A percentile compares a stretch with the other conserved stretches of the same genome.
phyloP scores from a whole-genome alignment of 1,140 invertebrate genomes.

The Geopemphigus sp. region DNA sequence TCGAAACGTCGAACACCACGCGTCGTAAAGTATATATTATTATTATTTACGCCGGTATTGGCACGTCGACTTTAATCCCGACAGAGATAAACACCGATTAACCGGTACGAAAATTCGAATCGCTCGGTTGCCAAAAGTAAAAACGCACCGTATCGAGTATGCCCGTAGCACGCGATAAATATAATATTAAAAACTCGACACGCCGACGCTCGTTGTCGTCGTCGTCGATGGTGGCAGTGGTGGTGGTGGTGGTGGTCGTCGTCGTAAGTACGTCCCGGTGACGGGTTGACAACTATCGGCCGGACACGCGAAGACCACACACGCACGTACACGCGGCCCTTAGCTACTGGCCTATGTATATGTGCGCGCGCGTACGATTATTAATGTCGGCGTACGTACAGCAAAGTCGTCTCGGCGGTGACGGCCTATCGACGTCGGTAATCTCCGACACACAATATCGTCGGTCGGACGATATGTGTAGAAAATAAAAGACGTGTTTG shows the following conservation, averaged over 20 bases:
- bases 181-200: too few relatives aligned
- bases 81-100: too few relatives aligned
- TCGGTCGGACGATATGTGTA: background rate
- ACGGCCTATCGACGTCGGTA: background rate
- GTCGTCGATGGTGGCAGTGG: background rate
- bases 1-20: background rate
- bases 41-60: too few relatives aligned
- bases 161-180: too few relatives aligned
- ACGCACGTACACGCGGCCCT: background rate
- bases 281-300: slow-evolving; percentile 17
- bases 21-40: background rate
- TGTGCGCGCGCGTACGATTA: background rate
- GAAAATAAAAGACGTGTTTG: background rate
- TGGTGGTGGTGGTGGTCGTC: background rate
- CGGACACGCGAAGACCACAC: slow-evolving; percentile 19
- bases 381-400: background rate
- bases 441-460: background rate
- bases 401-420: background rate
- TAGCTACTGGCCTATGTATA: background rate
- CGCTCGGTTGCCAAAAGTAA: too few relatives aligned
- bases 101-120: too few relatives aligned
- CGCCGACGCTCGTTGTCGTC: background rate
- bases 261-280: background rate
- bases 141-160: too few relatives aligned
- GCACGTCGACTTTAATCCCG: too few relatives aligned